These are phyloP conservation scores for Tiphia femorata DNA, from an alignment of 2,888 invertebrate species.

Conservation along the genomic window DNA sequence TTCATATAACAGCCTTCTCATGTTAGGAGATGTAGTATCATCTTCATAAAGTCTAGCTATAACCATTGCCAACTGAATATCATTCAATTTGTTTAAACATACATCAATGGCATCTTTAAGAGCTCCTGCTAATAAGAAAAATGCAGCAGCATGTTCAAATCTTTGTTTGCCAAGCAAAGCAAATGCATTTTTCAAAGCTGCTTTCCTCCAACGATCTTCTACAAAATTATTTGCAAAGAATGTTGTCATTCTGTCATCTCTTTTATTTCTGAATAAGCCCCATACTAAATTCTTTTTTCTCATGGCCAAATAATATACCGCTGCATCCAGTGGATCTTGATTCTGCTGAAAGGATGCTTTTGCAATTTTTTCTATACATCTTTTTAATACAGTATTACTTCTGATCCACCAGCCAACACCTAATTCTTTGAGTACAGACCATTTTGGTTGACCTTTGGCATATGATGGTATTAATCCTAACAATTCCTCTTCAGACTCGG, in stretches of 20 bases:
- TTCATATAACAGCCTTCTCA: slow-evolving; percentile 82
- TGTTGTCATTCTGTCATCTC: slow-evolving; percentile 91
- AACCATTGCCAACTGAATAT: slow-evolving; percentile 95
- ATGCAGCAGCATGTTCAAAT: slow-evolving; percentile 98
- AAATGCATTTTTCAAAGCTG: slow-evolving; percentile 98
- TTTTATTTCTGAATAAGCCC: slow-evolving; percentile 90
- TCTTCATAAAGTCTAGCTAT: slow-evolving; percentile 93
- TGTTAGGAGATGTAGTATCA: slow-evolving; percentile 78
- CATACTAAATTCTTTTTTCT: slow-evolving; percentile 96
- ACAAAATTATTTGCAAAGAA: slow-evolving; percentile 97
- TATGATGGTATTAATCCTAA: slow-evolving; percentile 90
- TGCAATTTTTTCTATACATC: slow-evolving; percentile 92
- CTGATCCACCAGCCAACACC: slow-evolving; percentile 98
- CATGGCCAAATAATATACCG: slow-evolving; percentile 97
- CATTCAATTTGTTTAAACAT: slow-evolving; percentile 90
- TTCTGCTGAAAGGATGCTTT: slow-evolving; percentile 92
- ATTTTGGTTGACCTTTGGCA: slow-evolving; percentile 86
- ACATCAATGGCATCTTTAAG: slow-evolving; percentile 96
- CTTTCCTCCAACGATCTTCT: slow-evolving; percentile 95
- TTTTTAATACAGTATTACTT: slow-evolving; percentile 83
- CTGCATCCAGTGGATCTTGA: slow-evolving; percentile 97
- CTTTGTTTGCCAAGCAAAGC: slow-evolving; percentile 94
- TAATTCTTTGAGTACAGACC: slow-evolving; percentile 91
- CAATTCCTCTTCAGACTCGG: slow-evolving; percentile 96
- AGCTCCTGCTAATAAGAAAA: slow-evolving; percentile 95